These are phyloP conservation scores for Potamarius usumacintae DNA, from an alignment of 2,113 vertebrate species.

Conservation along the genomic window DNA sequence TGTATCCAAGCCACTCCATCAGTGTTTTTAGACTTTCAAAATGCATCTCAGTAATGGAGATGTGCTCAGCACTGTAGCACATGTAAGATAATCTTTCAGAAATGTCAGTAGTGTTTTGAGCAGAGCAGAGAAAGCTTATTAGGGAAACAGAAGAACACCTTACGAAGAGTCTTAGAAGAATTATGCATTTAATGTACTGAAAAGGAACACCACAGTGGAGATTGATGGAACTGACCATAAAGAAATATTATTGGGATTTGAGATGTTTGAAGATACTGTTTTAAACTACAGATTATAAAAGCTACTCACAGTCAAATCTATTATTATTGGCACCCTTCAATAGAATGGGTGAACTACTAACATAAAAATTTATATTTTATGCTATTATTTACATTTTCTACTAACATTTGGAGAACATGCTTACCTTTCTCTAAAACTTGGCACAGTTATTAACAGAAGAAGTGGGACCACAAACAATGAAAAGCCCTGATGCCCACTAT, in stretches of 20 bases:
- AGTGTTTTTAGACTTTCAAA: not conserved
- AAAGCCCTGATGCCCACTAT: not conserved
- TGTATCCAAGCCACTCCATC: not conserved
- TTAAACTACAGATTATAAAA: not conserved
- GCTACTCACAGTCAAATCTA: not conserved
- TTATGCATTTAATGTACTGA: not conserved
- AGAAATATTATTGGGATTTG: not conserved
- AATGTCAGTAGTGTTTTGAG: conserved; percentile 14
- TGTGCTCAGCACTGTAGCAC: not conserved
- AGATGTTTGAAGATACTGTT: not conserved
- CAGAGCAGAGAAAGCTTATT: not conserved
- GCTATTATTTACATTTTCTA: not conserved
- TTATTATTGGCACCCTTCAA: not conserved
- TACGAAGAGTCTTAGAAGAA: not conserved
- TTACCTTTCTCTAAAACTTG: not conserved
- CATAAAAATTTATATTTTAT: not conserved
- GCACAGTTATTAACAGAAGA: not conserved
- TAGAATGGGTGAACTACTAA: not conserved
- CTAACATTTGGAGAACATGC: not conserved
- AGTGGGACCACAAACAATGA: not conserved
- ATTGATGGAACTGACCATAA: not conserved
- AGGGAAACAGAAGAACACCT: not conserved
- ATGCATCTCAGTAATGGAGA: not conserved
- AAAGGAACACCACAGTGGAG: not conserved
- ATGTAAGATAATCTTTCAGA: conserved; percentile 10